phyloP scores from a whole-genome alignment of 2,888 invertebrate genomes.

The Dendrolimus houi region DNA sequence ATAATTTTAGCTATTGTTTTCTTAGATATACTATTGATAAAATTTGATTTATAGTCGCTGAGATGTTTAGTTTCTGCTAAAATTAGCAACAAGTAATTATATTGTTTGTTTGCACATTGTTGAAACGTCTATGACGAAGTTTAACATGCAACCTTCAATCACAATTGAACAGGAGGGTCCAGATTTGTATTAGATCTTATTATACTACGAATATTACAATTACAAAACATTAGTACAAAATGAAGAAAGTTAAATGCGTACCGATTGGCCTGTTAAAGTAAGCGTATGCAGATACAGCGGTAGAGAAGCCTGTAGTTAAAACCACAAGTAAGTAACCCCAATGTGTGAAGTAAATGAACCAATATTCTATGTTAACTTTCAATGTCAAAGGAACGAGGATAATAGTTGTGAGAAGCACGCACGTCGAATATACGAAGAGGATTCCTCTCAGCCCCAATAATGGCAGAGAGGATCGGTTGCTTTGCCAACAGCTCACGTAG shows the following conservation, averaged over 20 bases:
- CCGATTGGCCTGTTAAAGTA: slow-evolving; percentile 43
- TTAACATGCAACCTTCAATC: too few species aligned
- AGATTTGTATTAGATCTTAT: background rate
- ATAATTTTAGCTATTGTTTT: too few species aligned
- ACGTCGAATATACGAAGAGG: slow-evolving; percentile 41
- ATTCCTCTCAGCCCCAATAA: slow-evolving; percentile 33
- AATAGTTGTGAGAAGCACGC: slow-evolving; percentile 34
- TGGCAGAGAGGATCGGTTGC: slow-evolving; percentile 37
- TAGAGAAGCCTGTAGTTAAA: slow-evolving; percentile 37
- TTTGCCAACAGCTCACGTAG: slow-evolving; percentile 57
- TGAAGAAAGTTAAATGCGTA: slow-evolving; percentile 22
- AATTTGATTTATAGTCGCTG: background rate
- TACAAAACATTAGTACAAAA: slow-evolving; percentile 7
- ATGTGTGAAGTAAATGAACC: slow-evolving; percentile 65
- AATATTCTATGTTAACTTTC: slow-evolving; percentile 36
- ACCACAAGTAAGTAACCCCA: slow-evolving; percentile 56
- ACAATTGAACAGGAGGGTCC: background rate
- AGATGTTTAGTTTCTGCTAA: background rate
- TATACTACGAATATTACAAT: background rate
- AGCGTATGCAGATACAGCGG: slow-evolving; percentile 41
- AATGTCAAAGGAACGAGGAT: slow-evolving; percentile 29
- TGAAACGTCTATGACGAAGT: background rate
- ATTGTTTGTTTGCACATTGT: slow-evolving; percentile 2
- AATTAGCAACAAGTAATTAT: background rate
- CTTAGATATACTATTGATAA: too few species aligned